Percentiles rank a stretch among this genome's conserved stretches.
Evolutionary conservation across 35 echinoderm and acorn worm species (phyloP).

Genomic region (Ptychodera flava): DNA sequence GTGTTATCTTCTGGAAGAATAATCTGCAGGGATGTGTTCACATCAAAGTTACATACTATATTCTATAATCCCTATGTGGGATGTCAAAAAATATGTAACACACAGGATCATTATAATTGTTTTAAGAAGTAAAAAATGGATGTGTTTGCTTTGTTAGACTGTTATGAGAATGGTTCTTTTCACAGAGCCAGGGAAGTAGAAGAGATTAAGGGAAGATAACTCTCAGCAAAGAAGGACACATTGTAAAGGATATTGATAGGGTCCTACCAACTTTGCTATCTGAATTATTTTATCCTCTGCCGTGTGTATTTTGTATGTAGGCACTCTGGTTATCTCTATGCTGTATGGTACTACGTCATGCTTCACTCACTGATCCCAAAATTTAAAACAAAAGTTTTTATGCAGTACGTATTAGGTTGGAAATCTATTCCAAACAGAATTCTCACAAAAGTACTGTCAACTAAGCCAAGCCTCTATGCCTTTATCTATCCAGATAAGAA

Average conservation of each 20-base stretch:
- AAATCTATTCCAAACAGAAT: neutral
- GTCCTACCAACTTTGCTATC: neutral
- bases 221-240: neutral
- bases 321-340: too few species aligned
- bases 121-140: too few species aligned
- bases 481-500: slow-evolving; percentile 41
- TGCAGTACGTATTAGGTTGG: neutral
- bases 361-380: neutral
- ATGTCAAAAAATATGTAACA: too few species aligned
- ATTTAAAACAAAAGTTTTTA: neutral
- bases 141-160: too few species aligned
- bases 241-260: neutral
- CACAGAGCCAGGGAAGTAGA: too few species aligned
- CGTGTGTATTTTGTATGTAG: neutral
- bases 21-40: too few species aligned
- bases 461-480: neutral
- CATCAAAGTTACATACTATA: too few species aligned
- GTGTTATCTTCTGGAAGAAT: too few species aligned
- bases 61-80: too few species aligned
- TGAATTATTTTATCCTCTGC: neutral
- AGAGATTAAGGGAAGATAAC: neutral
- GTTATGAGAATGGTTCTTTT: too few species aligned
- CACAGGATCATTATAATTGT: too few species aligned
- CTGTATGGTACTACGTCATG: neutral
- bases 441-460: neutral